Base-by-base conservation (phyloP, 2,888 invertebrate genomes). In the Pseudanteris insignis region DNA sequence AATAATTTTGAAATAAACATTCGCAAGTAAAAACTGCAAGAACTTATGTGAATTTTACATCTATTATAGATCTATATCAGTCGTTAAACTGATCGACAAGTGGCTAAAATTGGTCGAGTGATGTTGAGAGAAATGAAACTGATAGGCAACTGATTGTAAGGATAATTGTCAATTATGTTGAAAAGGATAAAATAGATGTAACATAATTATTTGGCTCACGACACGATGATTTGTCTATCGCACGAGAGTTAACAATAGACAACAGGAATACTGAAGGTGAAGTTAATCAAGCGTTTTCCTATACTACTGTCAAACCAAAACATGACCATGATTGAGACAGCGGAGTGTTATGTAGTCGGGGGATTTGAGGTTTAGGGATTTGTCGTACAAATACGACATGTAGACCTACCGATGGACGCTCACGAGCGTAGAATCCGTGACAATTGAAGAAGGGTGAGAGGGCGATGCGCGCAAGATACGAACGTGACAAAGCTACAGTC, bases 371-470 rank as follows among this genome's bases (percentile, higher is more conserved):
- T 61, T 61, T 55, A 48, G 61, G 44, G 61, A 61, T 54, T 61
- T 61, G 61, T 61, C 54, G 54, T 48, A 61, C 61, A 61, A 61
- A 61, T 61, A 61, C 61, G 54, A 61, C 61, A 61, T 61, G 61
- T 61, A 46, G 54, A 55, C 50, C 54, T 50, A 50, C 54, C 54
- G 54, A 50, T 61, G 61, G 50, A 44, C 50, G 43, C 25, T 50
- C 50, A 61, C 50, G 38, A 50, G 15, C 54, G 37, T 38, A 29
- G 34, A 50, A 50, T 61, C 54, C 40, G 61, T 44, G 48, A 61
- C 61, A 54, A 50, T 55, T 48, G 53, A 53, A 54, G 60, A 61
- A 44, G 60, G 54, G 54, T 34, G 44, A 54, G 48, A 29, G 43
- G 44, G 43, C 37, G 30, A 28, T 13, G 37, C 44, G 44, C 43